Conservation (phyloP, 2,113 vertebrate species). For the Carlito syrichta region DNA sequence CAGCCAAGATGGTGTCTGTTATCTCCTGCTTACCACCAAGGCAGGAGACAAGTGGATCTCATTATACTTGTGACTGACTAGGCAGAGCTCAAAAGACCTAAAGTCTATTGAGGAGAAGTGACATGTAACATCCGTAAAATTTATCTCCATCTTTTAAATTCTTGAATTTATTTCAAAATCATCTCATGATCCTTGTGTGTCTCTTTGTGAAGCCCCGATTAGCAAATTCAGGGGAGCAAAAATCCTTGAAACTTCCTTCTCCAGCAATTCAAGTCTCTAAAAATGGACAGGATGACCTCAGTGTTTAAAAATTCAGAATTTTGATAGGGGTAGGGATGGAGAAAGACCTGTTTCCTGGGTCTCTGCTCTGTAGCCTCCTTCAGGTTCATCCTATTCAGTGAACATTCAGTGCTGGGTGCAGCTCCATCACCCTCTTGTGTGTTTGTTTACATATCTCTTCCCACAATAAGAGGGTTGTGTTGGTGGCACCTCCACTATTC, state of each 20-base stretch:
- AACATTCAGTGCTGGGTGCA: background rate
- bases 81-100: conserved; percentile 26
- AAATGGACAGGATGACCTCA: conserved; percentile 9
- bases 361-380: background rate
- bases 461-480: conserved; percentile 29
- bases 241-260: conserved; percentile 39
- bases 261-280: background rate
- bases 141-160: conserved; percentile 15
- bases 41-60: background rate
- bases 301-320: conserved; percentile 49
- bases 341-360: background rate
- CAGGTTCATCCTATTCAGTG: background rate
- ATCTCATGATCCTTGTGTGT: conserved; percentile 40
- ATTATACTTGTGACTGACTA: background rate
- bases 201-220: conserved; percentile 42
- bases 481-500: background rate
- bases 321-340: background rate
- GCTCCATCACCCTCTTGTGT: background rate
- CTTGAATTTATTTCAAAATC: conserved; percentile 31
- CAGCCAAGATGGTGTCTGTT: conserved; percentile 12
- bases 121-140: background rate
- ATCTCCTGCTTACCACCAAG: background rate
- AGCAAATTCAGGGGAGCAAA: conserved; percentile 45
- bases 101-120: background rate
- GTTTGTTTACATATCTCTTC: conserved; percentile 48